Evolutionary conservation across 2,797 vertebrate genomes (phyloP).

Genomic region (Eupleurogrammus muticus): DNA sequence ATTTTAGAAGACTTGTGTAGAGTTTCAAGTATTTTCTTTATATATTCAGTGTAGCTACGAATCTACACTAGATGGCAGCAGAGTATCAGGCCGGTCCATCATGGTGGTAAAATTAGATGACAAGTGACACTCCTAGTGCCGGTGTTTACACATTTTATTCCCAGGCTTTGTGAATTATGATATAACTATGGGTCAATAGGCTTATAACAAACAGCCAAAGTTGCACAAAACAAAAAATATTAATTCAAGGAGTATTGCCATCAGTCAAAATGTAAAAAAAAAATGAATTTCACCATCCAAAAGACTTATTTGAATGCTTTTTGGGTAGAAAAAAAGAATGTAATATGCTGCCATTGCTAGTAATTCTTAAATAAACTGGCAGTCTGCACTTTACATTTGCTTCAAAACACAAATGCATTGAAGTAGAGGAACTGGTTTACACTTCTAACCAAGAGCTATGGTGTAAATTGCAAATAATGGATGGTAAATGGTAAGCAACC

Average conservation of each 20-base stretch:
- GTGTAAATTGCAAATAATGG: background rate
- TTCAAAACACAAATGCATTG: too few relatives aligned
- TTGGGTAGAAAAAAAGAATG: background rate
- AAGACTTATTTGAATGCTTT: background rate
- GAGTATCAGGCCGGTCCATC: constrained; percentile 6
- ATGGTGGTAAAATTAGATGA: background rate
- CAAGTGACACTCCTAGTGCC: constrained; percentile 21
- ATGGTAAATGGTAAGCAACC: background rate
- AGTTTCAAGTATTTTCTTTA: background rate
- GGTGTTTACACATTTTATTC: constrained; percentile 39
- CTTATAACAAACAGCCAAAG: background rate
- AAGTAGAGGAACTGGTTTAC: too few relatives aligned
- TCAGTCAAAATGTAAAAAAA: background rate
- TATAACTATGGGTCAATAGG: background rate
- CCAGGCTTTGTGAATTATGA: constrained; percentile 21
- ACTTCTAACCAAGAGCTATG: background rate
- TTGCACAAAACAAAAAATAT: background rate
- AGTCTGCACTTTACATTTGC: too few relatives aligned
- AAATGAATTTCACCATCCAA: background rate
- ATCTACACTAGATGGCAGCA: constrained; percentile 71
- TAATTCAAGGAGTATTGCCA: background rate
- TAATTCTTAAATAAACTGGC: too few relatives aligned
- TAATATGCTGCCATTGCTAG: too few relatives aligned
- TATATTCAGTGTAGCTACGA: background rate
- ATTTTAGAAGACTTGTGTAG: background rate